These are phyloP conservation scores for Pyrochroa serraticornis DNA, from an alignment of 2,888 invertebrate genomes.

Conservation along the genomic window DNA sequence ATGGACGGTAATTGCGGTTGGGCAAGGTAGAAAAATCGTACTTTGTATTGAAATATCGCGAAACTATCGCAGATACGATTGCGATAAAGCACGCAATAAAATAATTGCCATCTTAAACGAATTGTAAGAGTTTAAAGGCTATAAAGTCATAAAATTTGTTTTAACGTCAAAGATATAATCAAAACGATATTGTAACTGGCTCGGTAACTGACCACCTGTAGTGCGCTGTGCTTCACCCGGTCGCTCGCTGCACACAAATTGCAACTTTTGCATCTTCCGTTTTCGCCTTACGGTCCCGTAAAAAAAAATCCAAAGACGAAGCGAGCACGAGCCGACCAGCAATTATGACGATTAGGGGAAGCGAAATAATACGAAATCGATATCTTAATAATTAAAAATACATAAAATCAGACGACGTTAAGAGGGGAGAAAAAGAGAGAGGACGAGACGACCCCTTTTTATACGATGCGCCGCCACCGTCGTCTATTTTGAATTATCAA, in stretches of 20 bases:
- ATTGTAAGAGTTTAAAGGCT: conserved; percentile 31
- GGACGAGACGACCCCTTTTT: conserved; percentile 33
- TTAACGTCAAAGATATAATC: conserved; percentile 37
- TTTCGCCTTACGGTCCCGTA: neutral
- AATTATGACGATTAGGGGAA: conserved; percentile 48
- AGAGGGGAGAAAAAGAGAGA: conserved; percentile 34
- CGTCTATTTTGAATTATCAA: conserved; percentile 43
- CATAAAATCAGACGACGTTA: conserved; percentile 43
- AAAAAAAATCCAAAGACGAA: conserved; percentile 2
- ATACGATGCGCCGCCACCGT: conserved; percentile 29
- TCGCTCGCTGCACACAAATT: conserved; percentile 13
- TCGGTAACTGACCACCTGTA: conserved; percentile 43
- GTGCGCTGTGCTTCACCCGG: conserved; percentile 15
- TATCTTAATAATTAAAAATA: conserved; percentile 53
- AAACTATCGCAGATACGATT: conserved; percentile 1
- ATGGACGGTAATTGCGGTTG: neutral
- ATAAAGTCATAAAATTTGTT: conserved; percentile 36
- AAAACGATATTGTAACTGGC: conserved; percentile 40
- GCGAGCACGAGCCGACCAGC: conserved; percentile 18
- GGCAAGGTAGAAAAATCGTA: neutral
- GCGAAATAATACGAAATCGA: conserved; percentile 51
- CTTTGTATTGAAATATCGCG: conserved; percentile 12
- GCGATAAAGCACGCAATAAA: conserved; percentile 28
- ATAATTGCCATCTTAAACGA: conserved; percentile 30
- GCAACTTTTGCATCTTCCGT: conserved; percentile 1